Evolutionary conservation across 2,113 vertebrate genomes (phyloP).

Genomic region (Anguilla rostrata): DNA sequence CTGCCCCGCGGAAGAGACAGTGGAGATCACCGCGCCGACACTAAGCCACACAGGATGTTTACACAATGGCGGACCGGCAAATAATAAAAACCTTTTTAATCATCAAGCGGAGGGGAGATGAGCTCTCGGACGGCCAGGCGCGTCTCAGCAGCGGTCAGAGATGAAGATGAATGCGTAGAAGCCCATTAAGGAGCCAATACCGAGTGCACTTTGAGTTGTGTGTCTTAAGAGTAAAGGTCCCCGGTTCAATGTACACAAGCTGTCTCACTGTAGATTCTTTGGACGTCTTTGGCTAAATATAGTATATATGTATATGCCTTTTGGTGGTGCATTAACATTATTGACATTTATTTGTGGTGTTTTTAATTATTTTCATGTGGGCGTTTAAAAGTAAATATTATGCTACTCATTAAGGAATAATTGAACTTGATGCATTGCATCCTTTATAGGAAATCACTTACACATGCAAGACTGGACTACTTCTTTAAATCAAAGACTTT

Average conservation of each 20-base stretch:
- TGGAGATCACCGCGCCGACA: slow-evolving; percentile 53
- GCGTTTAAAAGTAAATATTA: slow-evolving; percentile 35
- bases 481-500: neutral
- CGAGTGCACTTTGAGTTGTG: neutral
- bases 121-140: slow-evolving; percentile 49
- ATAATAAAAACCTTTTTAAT: slow-evolving; percentile 71
- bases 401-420: slow-evolving; percentile 42
- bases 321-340: neutral
- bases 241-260: neutral
- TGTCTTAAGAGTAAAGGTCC: neutral
- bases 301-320: neutral
- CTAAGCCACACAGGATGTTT: slow-evolving; percentile 72
- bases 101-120: slow-evolving; percentile 54
- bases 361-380: slow-evolving; percentile 58
- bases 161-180: slow-evolving; percentile 51
- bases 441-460: slow-evolving; percentile 53
- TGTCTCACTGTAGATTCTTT: neutral
- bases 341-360: neutral
- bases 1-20: slow-evolving; percentile 52
- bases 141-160: slow-evolving; percentile 51
- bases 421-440: slow-evolving; percentile 42
- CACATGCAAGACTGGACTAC: slow-evolving; percentile 29
- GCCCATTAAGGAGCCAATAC: neutral
- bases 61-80: slow-evolving; percentile 54
- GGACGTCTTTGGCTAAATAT: neutral